Conservation (phyloP, 2,113 vertebrate genomes). For the Globicephala melas region DNA sequence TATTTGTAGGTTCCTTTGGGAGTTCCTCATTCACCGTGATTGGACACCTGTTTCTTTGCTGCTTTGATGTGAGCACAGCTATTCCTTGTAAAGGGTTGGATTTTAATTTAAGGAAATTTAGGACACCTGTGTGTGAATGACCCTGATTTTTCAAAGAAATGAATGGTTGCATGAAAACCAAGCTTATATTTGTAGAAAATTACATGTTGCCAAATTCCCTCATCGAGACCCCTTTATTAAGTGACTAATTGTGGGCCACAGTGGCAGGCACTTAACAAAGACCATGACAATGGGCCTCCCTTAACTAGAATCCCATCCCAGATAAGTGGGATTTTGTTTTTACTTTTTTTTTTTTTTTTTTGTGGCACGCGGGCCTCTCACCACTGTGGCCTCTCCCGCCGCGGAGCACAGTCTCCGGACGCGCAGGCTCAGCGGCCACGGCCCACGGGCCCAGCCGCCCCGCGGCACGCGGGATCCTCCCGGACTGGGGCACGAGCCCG, state of each 20-base stretch:
- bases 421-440: too few species aligned
- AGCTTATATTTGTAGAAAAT: slow-evolving; percentile 48
- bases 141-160: slow-evolving; percentile 66
- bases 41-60: slow-evolving; percentile 1
- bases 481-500: too few species aligned
- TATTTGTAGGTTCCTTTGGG: background rate
- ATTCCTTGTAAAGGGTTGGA: background rate
- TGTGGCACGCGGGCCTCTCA: too few species aligned
- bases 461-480: too few species aligned
- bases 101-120: slow-evolving; percentile 51
- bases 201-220: slow-evolving; percentile 32
- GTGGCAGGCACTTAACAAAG: background rate
- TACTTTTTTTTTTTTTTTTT: background rate
- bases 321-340: slow-evolving; percentile 20
- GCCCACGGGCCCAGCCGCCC: too few species aligned
- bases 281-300: background rate
- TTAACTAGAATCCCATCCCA: background rate
- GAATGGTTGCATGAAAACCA: slow-evolving; percentile 54
- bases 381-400: too few species aligned
- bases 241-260: slow-evolving; percentile 37
- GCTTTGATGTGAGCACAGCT: background rate
- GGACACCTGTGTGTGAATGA: slow-evolving; percentile 63
- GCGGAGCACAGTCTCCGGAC: too few species aligned
- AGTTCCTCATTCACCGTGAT: background rate
- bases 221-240: slow-evolving; percentile 42